Evolutionary conservation across 2,113 vertebrate genomes (phyloP), one percentile per base, ranked within the genome.

Genomic region (Osmerus eperlanus): DNA sequence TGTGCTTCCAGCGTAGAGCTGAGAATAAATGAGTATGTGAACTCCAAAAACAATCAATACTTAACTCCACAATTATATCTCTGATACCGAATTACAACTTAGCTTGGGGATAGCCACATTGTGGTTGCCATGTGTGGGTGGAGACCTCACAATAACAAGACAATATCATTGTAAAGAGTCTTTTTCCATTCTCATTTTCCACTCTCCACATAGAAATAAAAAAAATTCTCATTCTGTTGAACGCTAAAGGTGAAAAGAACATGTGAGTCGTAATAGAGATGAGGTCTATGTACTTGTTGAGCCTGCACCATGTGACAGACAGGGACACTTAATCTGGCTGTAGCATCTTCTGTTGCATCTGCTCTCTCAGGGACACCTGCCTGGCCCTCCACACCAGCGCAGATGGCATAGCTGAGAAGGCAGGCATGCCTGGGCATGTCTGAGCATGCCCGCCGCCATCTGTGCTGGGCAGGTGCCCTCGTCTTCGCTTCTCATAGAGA

Each of bases 401-500:
- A 93, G 91, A 91, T 93, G 91, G 90, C 65, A 51, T 59, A 76
- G 85, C 85, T 88, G 83, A 89, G 93, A 5, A 11, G 89, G 78
- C 86, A 66, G 87, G 91, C 86, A 85, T 88, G 87, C 82, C 91
- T 84, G 88, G 85, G 89, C 84, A 86, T 91, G 89, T 91, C 91
- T 91, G 64, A 19, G 55, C 55, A 3, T 56, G 55, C 55, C n/a
- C n/a, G 90, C 88, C 86, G 88, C 91, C 92, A 92, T 93, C 90
- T 95, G 91, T 83, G 81, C 70, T 83, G 87, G 89, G 86, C 89
- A 92, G 91, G 91, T 92, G 91, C 90, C 90, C 93, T 93, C 91
- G 47, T 25, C 21, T 54, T 23, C 25, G 47, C 56, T 23, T 32
- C 47, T 5, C 58, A 16, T 89, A 90, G 90, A 88, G 86, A 85